phyloP scores from a whole-genome alignment of 1,140 invertebrate species.

The Microplitis demolitor region DNA sequence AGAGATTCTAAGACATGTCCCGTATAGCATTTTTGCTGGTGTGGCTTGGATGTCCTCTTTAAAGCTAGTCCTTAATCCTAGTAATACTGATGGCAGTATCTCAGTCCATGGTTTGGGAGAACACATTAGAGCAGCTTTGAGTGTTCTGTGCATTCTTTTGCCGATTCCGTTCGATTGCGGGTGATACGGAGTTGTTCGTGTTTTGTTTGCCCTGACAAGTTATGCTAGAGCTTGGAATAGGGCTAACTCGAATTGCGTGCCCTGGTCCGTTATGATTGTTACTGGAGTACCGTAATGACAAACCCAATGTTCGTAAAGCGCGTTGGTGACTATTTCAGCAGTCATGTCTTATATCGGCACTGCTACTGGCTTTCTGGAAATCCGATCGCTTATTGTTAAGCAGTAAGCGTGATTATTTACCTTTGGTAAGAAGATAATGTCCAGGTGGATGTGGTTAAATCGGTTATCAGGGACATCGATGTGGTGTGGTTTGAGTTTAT shows the following conservation, averaged over 20 bases:
- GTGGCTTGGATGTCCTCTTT: conserved; percentile 37
- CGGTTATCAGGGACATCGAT: conserved; percentile 23
- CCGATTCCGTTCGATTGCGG: conserved; percentile 30
- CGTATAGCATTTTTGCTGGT: conserved; percentile 41
- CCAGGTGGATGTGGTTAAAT: conserved; percentile 44
- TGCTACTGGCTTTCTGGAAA: conserved; percentile 52
- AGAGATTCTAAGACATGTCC: conserved; percentile 35
- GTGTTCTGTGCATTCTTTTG: conserved; percentile 27
- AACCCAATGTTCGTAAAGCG: conserved; percentile 47
- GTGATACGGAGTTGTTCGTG: conserved; percentile 29
- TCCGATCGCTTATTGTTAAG: neutral
- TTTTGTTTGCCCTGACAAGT: conserved; percentile 3
- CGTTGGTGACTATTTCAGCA: neutral
- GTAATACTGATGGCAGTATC: conserved; percentile 15
- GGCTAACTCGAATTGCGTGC: conserved; percentile 9
- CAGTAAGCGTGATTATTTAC: conserved; percentile 29
- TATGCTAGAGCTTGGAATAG: conserved; percentile 3
- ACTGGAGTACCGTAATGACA: conserved; percentile 43
- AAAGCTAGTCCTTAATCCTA: conserved; percentile 23
- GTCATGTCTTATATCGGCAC: conserved; percentile 39
- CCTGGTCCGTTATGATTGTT: conserved; percentile 22
- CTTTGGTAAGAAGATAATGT: conserved; percentile 41
- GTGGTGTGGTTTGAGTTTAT: conserved; percentile 8
- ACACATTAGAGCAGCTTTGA: conserved; percentile 28
- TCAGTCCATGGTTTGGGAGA: neutral